A percentile compares a stretch with the other conserved stretches of the same genome.
phyloP scores from a whole-genome alignment of 2,797 vertebrate species.

The Dendrocincla fuliginosa region DNA sequence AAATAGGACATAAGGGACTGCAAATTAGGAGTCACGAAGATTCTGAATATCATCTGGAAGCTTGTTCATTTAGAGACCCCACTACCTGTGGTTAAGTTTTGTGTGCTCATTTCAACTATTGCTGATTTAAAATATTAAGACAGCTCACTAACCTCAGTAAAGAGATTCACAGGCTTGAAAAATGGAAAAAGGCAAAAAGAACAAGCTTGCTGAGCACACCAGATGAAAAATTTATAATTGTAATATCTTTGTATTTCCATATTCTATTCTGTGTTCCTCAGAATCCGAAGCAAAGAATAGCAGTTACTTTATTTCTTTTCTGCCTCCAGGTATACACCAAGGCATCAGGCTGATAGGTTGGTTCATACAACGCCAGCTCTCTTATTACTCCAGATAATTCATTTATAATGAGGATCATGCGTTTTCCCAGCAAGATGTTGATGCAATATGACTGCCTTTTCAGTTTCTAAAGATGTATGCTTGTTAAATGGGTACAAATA shows the following conservation, averaged over 20 bases:
- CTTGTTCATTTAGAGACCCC: neutral
- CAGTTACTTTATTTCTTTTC: conserved; percentile 26
- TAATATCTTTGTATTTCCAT: conserved; percentile 59
- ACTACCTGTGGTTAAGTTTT: conserved; percentile 31
- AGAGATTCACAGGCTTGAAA: neutral
- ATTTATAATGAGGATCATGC: conserved; percentile 28
- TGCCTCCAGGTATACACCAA: conserved; percentile 18
- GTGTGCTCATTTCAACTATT: neutral
- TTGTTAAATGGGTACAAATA: conserved; percentile 19
- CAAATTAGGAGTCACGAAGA: neutral
- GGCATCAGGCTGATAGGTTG: conserved; percentile 27
- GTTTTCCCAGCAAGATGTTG: neutral
- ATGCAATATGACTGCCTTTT: neutral
- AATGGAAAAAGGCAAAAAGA: neutral
- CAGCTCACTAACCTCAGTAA: neutral
- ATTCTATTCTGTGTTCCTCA: conserved; percentile 22
- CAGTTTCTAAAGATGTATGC: conserved; percentile 3
- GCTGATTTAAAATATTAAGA: conserved; percentile 32
- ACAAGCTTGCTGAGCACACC: neutral
- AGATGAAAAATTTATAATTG: conserved; percentile 60
- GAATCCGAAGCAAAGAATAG: neutral
- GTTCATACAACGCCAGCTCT: neutral
- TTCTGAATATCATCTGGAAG: neutral
- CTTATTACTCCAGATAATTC: conserved; percentile 45
- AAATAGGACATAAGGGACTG: neutral